These are phyloP conservation scores for Zaprionus kolodkinae DNA, from an alignment of 1,140 invertebrate species.

Conservation along the genomic window DNA sequence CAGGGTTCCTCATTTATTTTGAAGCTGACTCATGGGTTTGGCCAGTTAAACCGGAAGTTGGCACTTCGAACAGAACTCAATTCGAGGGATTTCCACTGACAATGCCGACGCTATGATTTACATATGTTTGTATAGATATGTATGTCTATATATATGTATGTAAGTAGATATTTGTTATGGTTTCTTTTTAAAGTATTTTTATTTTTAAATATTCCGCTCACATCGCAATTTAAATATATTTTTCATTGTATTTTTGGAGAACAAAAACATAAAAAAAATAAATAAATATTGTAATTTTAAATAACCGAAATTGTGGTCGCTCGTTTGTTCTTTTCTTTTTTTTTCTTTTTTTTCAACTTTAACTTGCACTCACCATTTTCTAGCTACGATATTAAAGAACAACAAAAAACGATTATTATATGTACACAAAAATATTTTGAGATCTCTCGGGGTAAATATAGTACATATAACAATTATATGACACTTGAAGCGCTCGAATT, in stretches of 20 bases:
- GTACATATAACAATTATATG: conserved; percentile 28
- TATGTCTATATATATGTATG: neutral
- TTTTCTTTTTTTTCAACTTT: conserved; percentile 37
- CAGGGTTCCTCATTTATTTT: neutral
- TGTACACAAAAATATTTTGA: conserved; percentile 7
- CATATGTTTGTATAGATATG: neutral
- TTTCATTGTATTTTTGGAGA: conserved; percentile 16
- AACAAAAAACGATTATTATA: conserved; percentile 5
- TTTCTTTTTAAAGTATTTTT: conserved; percentile 2
- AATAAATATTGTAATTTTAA: conserved; percentile 5
- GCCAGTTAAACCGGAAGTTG: conserved; percentile 43
- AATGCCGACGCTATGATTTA: conserved; percentile 12
- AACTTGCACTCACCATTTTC: conserved; percentile 68
- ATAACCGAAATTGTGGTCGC: conserved; percentile 4
- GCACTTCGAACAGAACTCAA: conserved; percentile 40
- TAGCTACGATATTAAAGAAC: conserved; percentile 25
- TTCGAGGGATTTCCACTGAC: conserved; percentile 43
- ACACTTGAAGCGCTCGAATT: conserved; percentile 58
- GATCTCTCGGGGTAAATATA: neutral
- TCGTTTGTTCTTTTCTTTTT: neutral
- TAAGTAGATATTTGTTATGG: conserved; percentile 3
- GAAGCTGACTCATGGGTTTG: conserved; percentile 24
- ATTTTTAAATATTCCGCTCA: conserved; percentile 36
- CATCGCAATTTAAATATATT: conserved; percentile 36
- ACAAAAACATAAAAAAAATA: conserved; percentile 4